Conservation (phyloP, 2,888 invertebrate species). For the Iselma pallidipennis region DNA sequence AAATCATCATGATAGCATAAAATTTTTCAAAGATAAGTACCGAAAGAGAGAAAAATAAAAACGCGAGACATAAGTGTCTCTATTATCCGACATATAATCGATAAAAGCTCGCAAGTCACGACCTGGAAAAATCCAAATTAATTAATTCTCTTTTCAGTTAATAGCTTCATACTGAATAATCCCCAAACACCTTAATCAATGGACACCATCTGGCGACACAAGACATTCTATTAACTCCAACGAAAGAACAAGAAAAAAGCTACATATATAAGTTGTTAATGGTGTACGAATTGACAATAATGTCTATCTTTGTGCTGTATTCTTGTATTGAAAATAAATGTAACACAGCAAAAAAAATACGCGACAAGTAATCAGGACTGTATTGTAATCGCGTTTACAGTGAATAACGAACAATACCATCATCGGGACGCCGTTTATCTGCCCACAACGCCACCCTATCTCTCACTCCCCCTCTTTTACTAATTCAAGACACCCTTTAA, state of each 20-base stretch:
- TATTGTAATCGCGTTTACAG: conserved; percentile 25
- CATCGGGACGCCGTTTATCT: conserved; percentile 9
- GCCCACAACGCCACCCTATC: neutral
- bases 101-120: neutral
- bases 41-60: no score
- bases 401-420: conserved; percentile 19
- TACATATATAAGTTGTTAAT: conserved; percentile 19
- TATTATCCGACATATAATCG: no score
- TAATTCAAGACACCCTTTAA: neutral
- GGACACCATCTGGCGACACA: conserved; percentile 1
- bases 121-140: neutral
- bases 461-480: neutral
- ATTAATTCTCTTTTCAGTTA: neutral
- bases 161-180: conserved; percentile 5
- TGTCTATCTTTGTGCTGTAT: conserved; percentile 12
- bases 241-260: conserved; percentile 13
- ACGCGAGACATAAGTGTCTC: no score
- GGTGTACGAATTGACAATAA: conserved; percentile 17
- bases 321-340: neutral
- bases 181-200: conserved; percentile 3
- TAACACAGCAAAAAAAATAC: neutral
- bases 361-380: conserved; percentile 17
- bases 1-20: neutral
- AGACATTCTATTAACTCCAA: neutral
- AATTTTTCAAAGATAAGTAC: neutral